A percentile compares a stretch with the other conserved stretches of the same genome.
These are phyloP conservation scores for zebrafish (Danio rerio) DNA, from an alignment of 2,113 vertebrate species.

Conservation along the genomic window DNA sequence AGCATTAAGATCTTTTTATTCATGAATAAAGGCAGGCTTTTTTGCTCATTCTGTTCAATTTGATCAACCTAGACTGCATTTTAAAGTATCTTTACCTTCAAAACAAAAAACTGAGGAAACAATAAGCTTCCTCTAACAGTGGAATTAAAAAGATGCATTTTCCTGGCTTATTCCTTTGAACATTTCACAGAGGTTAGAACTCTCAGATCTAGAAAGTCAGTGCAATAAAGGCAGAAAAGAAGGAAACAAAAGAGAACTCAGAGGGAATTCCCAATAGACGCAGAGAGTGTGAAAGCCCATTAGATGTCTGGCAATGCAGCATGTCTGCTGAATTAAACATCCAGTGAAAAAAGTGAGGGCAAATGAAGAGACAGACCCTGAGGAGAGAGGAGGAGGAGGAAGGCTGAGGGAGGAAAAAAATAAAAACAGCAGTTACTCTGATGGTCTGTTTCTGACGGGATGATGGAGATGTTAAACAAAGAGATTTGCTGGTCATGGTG, in stretches of 20 bases:
- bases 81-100: background rate
- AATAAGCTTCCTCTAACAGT: background rate
- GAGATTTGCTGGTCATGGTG: constrained; percentile 49
- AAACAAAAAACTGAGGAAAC: background rate
- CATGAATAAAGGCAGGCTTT: background rate
- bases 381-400: background rate
- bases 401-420: constrained; percentile 13
- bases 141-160: background rate
- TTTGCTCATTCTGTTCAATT: no score
- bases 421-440: constrained; percentile 45
- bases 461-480: constrained; percentile 60
- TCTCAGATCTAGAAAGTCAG: constrained; percentile 8
- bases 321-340: constrained; percentile 40
- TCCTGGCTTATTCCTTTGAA: background rate
- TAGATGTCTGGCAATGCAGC: constrained; percentile 1
- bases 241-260: background rate
- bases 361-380: constrained; percentile 11
- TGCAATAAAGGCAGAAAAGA: background rate
- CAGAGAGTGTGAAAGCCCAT: constrained; percentile 12
- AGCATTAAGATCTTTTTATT: no score
- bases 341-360: background rate
- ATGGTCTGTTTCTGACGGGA: constrained; percentile 37
- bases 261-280: constrained; percentile 34
- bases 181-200: background rate
- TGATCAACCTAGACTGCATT: background rate